Evolutionary conservation across 2,888 invertebrate species (phyloP).

Genomic region (Flexamia atlantica): DNA sequence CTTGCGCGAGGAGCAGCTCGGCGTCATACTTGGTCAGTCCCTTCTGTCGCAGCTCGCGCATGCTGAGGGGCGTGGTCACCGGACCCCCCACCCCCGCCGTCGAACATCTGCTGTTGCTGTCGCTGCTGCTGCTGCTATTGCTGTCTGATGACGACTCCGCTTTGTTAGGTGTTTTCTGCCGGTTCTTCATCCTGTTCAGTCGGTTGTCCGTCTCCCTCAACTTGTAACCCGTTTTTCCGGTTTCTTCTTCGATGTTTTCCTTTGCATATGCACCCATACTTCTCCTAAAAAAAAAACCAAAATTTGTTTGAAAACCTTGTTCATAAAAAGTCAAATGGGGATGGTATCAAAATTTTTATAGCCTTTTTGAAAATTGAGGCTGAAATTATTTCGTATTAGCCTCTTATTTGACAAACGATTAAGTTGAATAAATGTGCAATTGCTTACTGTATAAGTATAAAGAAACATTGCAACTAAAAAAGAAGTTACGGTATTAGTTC

Average conservation of each 20-base stretch:
- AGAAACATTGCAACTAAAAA: too few species aligned
- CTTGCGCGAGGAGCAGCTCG: conserved; percentile 90
- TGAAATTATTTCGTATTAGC: too few species aligned
- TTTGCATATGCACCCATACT: conserved; percentile 93
- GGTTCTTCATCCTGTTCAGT: conserved; percentile 89
- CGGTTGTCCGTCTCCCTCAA: conserved; percentile 97
- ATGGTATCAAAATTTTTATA: too few species aligned
- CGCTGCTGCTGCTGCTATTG: conserved; percentile 47
- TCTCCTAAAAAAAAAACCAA: conserved; percentile 75
- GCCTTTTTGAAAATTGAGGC: too few species aligned
- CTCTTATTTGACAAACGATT: too few species aligned
- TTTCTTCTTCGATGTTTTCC: conserved; percentile 78
- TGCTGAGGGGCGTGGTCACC: conserved; percentile 85
- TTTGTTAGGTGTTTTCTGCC: conserved; percentile 72
- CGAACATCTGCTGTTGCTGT: conserved; percentile 65
- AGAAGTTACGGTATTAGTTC: too few species aligned
- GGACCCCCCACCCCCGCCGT: conserved; percentile 64
- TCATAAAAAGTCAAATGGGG: too few species aligned
- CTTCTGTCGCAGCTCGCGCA: conserved; percentile 90
- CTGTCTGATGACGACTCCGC: conserved; percentile 59
- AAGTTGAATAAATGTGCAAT: too few species aligned
- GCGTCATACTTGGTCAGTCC: conserved; percentile 94
- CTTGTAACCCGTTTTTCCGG: conserved; percentile 85
- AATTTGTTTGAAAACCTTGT: too few species aligned
- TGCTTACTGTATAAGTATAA: too few species aligned